Conservation (phyloP, 2,888 invertebrate species). For the Bursaphelenchus okinawaensis region DNA sequence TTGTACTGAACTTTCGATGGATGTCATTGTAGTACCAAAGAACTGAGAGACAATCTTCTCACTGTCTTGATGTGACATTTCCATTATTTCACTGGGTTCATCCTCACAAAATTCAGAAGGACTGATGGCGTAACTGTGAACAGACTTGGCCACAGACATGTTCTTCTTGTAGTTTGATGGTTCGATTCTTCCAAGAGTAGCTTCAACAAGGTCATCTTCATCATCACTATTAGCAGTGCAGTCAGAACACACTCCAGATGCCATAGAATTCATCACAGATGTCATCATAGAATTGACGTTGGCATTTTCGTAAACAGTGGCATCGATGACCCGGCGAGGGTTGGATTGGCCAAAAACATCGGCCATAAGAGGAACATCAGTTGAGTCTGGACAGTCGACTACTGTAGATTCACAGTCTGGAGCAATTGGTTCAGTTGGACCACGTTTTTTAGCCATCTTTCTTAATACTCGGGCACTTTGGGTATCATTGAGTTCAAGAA, state of each 20-base stretch:
- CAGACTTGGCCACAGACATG: background rate
- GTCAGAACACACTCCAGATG: background rate
- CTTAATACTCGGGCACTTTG: background rate
- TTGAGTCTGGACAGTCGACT: too few species aligned
- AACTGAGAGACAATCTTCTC: background rate
- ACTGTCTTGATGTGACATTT: background rate
- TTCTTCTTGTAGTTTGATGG: background rate
- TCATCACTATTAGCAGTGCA: background rate
- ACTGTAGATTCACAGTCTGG: too few species aligned
- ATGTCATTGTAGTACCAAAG: background rate
- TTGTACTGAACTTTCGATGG: background rate
- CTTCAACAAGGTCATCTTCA: too few species aligned
- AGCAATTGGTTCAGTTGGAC: too few species aligned
- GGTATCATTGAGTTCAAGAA: background rate
- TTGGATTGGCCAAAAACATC: background rate
- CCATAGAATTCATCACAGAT: too few species aligned
- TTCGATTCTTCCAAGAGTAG: background rate
- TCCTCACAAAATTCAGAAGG: background rate
- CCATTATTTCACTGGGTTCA: background rate
- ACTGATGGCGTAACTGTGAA: background rate
- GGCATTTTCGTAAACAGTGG: background rate
- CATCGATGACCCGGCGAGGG: background rate
- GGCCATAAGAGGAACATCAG: too few species aligned
- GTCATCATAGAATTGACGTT: background rate
- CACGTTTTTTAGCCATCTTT: background rate